phyloP scores from a whole-genome alignment of 2,797 vertebrate genomes.

The Octomys mimax region DNA sequence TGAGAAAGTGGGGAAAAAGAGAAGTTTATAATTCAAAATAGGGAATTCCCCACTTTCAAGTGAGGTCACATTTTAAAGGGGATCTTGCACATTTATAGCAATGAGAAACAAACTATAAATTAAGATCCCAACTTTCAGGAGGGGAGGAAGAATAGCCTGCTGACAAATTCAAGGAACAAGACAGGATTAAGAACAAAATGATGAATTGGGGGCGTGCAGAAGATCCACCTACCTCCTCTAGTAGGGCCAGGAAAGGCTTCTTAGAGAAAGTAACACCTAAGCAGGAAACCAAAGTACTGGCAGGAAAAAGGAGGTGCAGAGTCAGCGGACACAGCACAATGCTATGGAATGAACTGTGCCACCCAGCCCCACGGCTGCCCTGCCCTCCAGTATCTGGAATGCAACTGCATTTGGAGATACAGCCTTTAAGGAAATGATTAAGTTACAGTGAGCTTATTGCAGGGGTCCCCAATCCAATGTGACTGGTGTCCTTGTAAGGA shows the following conservation, averaged over 20 bases:
- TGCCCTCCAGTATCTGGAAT: background rate
- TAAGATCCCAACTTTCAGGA: background rate
- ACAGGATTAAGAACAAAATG: background rate
- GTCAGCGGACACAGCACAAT: background rate
- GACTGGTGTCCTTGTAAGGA: background rate
- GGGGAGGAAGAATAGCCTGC: background rate
- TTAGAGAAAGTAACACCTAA: background rate
- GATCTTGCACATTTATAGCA: background rate
- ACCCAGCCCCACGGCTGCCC: background rate
- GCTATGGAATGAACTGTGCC: background rate
- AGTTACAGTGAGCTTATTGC: background rate
- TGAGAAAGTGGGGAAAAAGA: background rate
- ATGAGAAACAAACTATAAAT: background rate
- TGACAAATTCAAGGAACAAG: background rate
- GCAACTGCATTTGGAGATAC: background rate
- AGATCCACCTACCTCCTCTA: background rate
- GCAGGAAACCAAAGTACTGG: conserved; percentile 14
- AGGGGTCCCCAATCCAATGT: background rate
- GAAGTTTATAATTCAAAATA: background rate
- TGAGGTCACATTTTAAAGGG: background rate
- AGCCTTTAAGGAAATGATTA: background rate
- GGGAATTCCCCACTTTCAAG: background rate
- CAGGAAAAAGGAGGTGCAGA: background rate
- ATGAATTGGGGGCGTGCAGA: background rate
- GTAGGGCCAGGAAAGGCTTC: background rate